Evolutionary conservation across 2,797 vertebrate genomes (phyloP), one percentile per base, ranked within the genome.

Genomic region (Arremon aurantiirostris): DNA sequence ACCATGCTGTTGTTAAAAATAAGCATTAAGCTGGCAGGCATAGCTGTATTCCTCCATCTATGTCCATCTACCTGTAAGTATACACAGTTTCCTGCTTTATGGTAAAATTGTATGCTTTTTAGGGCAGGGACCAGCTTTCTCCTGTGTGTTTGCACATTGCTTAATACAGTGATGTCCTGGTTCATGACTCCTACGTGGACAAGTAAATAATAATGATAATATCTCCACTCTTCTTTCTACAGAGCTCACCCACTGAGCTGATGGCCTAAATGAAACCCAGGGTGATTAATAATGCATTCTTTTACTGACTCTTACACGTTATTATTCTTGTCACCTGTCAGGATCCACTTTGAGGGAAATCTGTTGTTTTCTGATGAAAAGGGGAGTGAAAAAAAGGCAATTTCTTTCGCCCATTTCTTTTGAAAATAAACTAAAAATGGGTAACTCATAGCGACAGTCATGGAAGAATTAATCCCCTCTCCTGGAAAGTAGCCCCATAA

Each of bases 241-340:
- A 83, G 94, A 93, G 77, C 91, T 97, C 84, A 84, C 94, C 94
- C 85, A 94, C 94, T 79, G 94, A 97, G 96, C 61, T 92, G 91
- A 89, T 7, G 55, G 76, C 65, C 87, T 95, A 96, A 95, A 95
- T 93, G 91, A 95, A 96, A 96, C 89, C 89, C 80, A 56, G 63
- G 15, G 52, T 94, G 96, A 97, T 96, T 96, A 97, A 96, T 95
- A 97, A 96, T 97, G 92, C 91, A 97, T 95, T 90, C 91, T 96
- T 94, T 93, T 93, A 94, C 96, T 96, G 94, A 96, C 91, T 96
- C 92, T 93, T 96, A 96, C 94, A 95, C 3, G 69, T 97, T 97
- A 96, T 97, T 97, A 97, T 95, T 97, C 96, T 95, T 96, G 94
- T 96, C 94, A 97, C 89, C 94, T 97, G 91, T 95, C 95, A 97